Conservation (phyloP, 2,113 vertebrate species). For the Ramphastos sulfuratus region DNA sequence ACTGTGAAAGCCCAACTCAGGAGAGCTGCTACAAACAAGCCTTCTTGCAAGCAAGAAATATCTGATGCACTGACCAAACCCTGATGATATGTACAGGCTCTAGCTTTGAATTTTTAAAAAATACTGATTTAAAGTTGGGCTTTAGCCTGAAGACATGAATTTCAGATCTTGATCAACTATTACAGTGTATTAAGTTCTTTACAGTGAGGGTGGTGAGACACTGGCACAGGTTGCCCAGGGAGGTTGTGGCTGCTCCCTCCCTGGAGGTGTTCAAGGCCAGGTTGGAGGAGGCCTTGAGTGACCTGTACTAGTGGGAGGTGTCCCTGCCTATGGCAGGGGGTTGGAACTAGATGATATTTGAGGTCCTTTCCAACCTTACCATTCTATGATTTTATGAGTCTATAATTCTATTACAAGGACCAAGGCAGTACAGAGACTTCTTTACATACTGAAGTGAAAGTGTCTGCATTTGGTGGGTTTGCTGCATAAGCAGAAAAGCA, state of each 20-base stretch:
- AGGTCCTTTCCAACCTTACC: too few species aligned
- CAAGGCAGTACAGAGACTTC: background rate
- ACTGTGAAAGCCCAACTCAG: background rate
- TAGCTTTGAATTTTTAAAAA: background rate
- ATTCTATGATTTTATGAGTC: too few species aligned
- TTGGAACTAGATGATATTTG: too few species aligned
- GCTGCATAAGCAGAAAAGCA: slow-evolving; percentile 68
- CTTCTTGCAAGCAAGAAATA: background rate
- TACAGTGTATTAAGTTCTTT: background rate
- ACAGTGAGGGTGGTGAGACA: too few species aligned
- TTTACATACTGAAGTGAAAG: slow-evolving; percentile 32
- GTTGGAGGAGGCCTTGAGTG: too few species aligned
- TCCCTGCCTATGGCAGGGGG: too few species aligned
- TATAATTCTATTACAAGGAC: background rate
- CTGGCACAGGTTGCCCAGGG: too few species aligned
- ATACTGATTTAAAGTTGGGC: background rate
- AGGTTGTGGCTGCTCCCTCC: too few species aligned
- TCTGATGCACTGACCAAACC: background rate
- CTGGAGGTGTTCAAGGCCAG: too few species aligned
- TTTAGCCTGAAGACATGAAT: background rate
- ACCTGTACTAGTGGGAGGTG: too few species aligned
- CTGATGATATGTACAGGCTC: background rate
- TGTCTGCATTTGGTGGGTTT: slow-evolving; percentile 70
- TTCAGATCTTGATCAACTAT: background rate
- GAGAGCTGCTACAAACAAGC: background rate